These are phyloP conservation scores for Columba janthina DNA, from an alignment of 2,113 vertebrate genomes.

Conservation along the genomic window DNA sequence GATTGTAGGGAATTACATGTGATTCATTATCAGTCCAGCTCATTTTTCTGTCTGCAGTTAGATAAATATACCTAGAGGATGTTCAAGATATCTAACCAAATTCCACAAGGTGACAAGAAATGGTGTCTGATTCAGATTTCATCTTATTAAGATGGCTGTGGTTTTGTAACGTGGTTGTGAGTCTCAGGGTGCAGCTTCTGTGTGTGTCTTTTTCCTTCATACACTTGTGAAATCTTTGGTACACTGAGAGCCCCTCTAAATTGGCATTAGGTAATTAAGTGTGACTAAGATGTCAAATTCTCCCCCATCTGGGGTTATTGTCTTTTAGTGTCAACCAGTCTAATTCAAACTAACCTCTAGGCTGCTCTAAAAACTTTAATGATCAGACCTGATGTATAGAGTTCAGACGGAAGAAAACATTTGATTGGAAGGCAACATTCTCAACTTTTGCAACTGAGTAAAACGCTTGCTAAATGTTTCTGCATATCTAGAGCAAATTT, in stretches of 20 bases:
- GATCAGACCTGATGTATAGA: background rate
- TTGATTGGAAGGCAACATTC: background rate
- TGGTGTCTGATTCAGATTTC: background rate
- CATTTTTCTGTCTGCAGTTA: background rate
- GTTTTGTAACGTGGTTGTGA: background rate
- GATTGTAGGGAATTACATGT: background rate
- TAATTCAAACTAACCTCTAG: background rate
- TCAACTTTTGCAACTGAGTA: background rate
- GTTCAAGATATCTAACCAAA: background rate
- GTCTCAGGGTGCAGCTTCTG: background rate
- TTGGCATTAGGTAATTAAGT: background rate
- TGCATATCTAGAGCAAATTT: background rate
- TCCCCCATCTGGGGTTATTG: background rate
- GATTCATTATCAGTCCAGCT: background rate
- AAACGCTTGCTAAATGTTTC: background rate
- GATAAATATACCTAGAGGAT: background rate
- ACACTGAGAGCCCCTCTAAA: background rate
- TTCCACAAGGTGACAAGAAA: background rate
- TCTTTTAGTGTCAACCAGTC: background rate
- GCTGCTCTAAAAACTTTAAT: background rate
- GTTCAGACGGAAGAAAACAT: background rate
- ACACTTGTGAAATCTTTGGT: rapidly evolving
- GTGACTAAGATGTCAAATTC: background rate
- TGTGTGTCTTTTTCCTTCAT: background rate
- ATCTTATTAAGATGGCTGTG: background rate